These are phyloP conservation scores for Melanotaenia nigrans DNA, from an alignment of 2,797 vertebrate species.

Conservation along the genomic window DNA sequence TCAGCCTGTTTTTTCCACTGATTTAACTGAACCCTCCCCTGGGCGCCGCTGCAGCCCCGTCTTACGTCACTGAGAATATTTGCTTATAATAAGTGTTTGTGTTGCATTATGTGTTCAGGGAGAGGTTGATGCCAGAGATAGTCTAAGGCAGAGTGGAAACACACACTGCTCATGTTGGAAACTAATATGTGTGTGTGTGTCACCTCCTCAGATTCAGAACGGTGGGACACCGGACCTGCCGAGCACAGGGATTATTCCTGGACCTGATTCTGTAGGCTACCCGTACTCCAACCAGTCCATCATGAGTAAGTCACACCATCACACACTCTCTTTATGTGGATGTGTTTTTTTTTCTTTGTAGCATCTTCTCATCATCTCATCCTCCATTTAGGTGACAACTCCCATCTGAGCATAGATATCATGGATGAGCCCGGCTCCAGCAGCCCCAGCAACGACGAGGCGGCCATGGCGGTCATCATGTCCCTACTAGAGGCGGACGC, in stretches of 20 bases:
- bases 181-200: not conserved
- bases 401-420: constrained; percentile 95
- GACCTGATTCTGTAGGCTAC: constrained; percentile 93
- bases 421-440: constrained; percentile 97
- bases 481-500: constrained; percentile 98
- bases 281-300: constrained; percentile 95
- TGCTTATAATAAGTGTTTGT: no score
- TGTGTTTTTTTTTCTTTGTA: no score
- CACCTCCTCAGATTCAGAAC: constrained; percentile 88
- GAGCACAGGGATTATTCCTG: constrained; percentile 86
- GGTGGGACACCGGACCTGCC: constrained; percentile 93
- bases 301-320: constrained; percentile 86
- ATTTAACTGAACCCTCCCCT: no score
- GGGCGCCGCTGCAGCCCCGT: no score
- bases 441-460: constrained; percentile 97
- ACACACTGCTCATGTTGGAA: not conserved
- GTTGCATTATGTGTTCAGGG: no score
- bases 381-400: constrained; percentile 88
- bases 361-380: not conserved
- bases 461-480: constrained; percentile 99
- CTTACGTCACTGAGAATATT: no score
- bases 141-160: no score
- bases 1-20: no score
- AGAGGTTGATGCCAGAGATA: no score
- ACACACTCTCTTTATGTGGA: no score